These are phyloP conservation scores for Epinephelus lanceolatus DNA, from an alignment of 2,113 vertebrate species.

Conservation along the genomic window DNA sequence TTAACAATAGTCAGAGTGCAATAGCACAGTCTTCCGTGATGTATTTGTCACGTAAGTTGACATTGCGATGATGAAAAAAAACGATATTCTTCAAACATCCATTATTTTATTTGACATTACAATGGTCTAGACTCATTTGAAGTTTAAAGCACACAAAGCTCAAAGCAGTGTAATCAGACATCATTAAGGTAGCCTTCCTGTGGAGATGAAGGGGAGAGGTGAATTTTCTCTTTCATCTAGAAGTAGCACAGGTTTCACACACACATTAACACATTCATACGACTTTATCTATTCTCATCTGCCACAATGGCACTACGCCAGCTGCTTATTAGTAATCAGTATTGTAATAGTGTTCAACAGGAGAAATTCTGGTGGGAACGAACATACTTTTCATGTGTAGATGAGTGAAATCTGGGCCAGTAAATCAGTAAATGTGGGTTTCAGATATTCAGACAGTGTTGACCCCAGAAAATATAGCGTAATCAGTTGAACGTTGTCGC, in stretches of 20 bases:
- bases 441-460: background rate
- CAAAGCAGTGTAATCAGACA: constrained; percentile 8
- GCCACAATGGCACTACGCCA: constrained; percentile 42
- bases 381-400: background rate
- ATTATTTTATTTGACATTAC: constrained; percentile 14
- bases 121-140: constrained; percentile 4
- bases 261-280: constrained; percentile 7
- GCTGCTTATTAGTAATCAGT: constrained; percentile 41
- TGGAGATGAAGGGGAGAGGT: constrained; percentile 24
- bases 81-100: background rate
- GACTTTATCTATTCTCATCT: constrained; percentile 31
- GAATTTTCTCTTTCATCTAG: constrained; percentile 25
- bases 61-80: no score
- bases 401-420: background rate
- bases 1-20: no score
- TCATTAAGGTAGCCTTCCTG: constrained; percentile 20
- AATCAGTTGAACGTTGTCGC: constrained; percentile 1
- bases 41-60: no score
- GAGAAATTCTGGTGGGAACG: background rate
- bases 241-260: background rate
- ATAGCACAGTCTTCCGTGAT: no score
- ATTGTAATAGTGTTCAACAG: constrained; percentile 38
- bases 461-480: background rate
- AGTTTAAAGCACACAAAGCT: constrained; percentile 20
- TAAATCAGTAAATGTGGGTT: background rate